Conservation (phyloP, 23 tunicate genomes). For the Oikopleura dioica region DNA sequence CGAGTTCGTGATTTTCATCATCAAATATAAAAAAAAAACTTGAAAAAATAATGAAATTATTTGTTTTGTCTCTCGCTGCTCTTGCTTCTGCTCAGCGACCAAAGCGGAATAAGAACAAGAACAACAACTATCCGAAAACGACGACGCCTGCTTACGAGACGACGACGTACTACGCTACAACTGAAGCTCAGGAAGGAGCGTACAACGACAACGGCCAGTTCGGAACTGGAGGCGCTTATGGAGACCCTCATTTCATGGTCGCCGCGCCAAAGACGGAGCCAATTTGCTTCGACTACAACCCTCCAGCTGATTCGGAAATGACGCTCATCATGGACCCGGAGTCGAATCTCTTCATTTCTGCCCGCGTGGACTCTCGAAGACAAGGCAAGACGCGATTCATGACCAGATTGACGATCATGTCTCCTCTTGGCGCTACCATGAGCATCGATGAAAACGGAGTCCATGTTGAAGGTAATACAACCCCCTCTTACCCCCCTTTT, state of each 20-base stretch:
- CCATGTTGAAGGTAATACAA: not conserved
- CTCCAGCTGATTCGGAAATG: slow-evolving; percentile 12
- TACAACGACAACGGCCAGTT: not conserved
- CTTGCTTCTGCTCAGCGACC: too few relatives aligned
- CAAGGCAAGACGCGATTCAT: slow-evolving; percentile 9
- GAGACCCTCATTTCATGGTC: slow-evolving; percentile 11
- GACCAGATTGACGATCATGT: not conserved
- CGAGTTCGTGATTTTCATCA: too few relatives aligned
- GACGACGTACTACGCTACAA: not conserved
- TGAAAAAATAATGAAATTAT: too few relatives aligned
- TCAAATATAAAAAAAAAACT: too few relatives aligned
- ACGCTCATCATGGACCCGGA: slow-evolving; percentile 2
- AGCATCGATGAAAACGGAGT: not conserved
- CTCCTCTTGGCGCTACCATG: not conserved
- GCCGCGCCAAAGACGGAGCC: not conserved
- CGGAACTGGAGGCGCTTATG: not conserved
- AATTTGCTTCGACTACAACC: slow-evolving; percentile 12
- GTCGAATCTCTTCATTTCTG: too few relatives aligned
- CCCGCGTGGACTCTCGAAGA: not conserved
- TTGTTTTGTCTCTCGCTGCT: too few relatives aligned
- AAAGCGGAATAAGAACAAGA: not conserved
- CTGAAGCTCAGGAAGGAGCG: too few relatives aligned
- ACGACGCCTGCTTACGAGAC: not conserved
- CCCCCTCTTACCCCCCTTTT: too few relatives aligned
- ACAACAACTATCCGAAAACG: not conserved